These are phyloP conservation scores for Melanostigma gelatinosum DNA, from an alignment of 2,113 vertebrate genomes.

Conservation along the genomic window DNA sequence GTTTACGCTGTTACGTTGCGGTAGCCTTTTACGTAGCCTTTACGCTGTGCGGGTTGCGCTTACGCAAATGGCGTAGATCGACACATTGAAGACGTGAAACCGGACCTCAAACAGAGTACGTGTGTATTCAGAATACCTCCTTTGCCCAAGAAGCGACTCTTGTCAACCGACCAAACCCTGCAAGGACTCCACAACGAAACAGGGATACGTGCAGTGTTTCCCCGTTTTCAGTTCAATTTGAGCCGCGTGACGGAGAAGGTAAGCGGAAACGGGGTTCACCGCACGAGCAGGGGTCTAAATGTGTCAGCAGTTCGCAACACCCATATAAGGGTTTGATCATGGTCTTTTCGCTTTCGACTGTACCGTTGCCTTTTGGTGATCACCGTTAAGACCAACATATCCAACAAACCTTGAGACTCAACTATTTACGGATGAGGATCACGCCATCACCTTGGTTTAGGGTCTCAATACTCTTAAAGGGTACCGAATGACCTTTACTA, in stretches of 20 bases:
- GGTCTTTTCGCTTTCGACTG: neutral
- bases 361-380: constrained; percentile 14
- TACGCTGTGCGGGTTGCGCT: constrained; percentile 20
- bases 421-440: too few species aligned
- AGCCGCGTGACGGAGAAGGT: constrained; percentile 43
- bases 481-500: too few species aligned
- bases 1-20: neutral
- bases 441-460: too few species aligned
- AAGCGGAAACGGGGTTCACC: constrained; percentile 34
- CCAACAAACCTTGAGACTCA: too few species aligned
- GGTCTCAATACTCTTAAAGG: too few species aligned
- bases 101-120: constrained; percentile 3
- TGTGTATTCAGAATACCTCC: constrained; percentile 28
- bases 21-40: constrained; percentile 25
- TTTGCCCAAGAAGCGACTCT: constrained; percentile 16
- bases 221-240: neutral
- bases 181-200: constrained; percentile 6
- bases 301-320: constrained; percentile 14
- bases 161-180: constrained; percentile 33
- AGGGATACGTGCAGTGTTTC: neutral
- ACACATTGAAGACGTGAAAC: neutral
- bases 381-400: too few species aligned
- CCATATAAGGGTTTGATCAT: constrained; percentile 70
- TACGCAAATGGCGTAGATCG: constrained; percentile 57
- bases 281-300: neutral